Evolutionary conservation across 2,113 vertebrate species (phyloP), one percentile per base, ranked within the genome.

Genomic region (Eidolon helvum): DNA sequence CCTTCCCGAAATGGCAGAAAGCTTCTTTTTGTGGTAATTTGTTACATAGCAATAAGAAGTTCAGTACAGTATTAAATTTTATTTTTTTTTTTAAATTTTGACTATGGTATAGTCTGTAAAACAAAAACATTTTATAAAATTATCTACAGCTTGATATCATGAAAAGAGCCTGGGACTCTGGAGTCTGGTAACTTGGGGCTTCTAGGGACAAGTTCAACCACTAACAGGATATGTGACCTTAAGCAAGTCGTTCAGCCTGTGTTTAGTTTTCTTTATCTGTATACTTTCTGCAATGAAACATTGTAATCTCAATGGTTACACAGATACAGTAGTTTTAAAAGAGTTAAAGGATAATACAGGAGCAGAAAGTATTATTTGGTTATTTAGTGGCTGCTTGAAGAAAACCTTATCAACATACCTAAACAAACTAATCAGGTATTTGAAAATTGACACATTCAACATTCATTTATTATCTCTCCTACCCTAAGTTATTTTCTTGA

Each of bases 401-500:
- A 91, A 95, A 94, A 3, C 28, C 61, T 90, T 94, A 87, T 69
- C 66, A 71, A 30, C 30, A n/a, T 40, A 69, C n/a, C 91, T 82
- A 33, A 63, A 77, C 11, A 30, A 55, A 65, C 61, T 65, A 53
- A 50, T 77, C 28, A 43, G 22, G 16, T 65, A 78, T 94, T 95
- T 94, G 85, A 59, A 74, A 95, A 91, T 63, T 82, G 91, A 84
- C 43, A 84, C 69, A 87, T 50, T 90, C 53, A 74, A 4, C 68
- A 84, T 74, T 88, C 35, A 33, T 87, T 86, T 90, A 71, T 77
- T 85, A 57, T 96, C 91, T 95, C 90, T 91, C 55, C 68, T 65
- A 68, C 53, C 22, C 74, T 26, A 78, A 69, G 59, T 96, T 95
- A 88, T 91, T 97, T 97, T 96, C 79, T 96, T 69, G 91, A 79